Evolutionary conservation across 2,888 invertebrate genomes (phyloP), one percentile per base, ranked within the genome.

Genomic region (Synergus itoensis): DNA sequence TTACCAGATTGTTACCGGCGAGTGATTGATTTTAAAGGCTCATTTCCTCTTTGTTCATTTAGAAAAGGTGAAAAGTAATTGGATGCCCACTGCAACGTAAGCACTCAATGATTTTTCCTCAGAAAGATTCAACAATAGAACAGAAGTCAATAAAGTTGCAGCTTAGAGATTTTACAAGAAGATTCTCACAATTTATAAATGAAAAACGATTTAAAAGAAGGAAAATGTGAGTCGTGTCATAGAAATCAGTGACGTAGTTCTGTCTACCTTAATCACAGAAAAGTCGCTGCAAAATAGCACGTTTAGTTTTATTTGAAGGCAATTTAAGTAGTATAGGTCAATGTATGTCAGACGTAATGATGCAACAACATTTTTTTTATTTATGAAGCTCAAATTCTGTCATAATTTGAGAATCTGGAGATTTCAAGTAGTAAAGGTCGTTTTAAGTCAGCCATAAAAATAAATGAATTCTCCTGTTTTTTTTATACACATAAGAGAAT

Each of bases 41-140:
- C 53, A 73, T 73, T 73, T 73, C 73, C 73, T 73, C 73, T 53
- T 73, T 73, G 36, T 73, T 73, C 53, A 73, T 36, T 73, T 73
- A 9, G 12, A 73, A 73, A 73, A 40, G 36, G 7, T 73, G 53
- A 65, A 73, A 36, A 48, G 48, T 73, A 36, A 73, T 73, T 73
- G 45, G 45, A 21, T 67, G 21, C 21, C 18, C 21, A 21, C 11
- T 18, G 40, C 11, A 73, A 48, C 8, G 69, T 73, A 53, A 73
- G 18, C 53, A 73, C 53, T 69, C 12, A 21, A 60, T 60, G 60
- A 21, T 1, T 60, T 12, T 60, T 60, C 4, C 12, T 0, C 12
- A 21, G 21, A 21, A 12, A 60, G 11, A 12, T 60, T 60, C 21
- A 60, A 60, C 12, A 21, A 18, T 60, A 60, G 12, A 5, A 21